phyloP scores from a whole-genome alignment of 2,113 vertebrate genomes.

The Panthera leo region DNA sequence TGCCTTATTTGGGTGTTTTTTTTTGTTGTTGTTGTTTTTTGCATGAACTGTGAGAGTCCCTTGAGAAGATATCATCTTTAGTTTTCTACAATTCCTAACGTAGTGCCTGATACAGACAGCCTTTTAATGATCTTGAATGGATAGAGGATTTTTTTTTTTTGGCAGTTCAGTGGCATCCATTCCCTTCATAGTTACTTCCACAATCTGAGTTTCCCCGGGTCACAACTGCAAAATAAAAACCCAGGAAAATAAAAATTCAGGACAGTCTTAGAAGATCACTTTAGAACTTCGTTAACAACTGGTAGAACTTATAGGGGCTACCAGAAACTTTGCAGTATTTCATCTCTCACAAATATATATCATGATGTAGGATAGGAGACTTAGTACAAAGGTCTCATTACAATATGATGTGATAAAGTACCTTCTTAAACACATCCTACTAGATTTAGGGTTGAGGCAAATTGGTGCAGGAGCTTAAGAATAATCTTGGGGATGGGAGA shows the following conservation, averaged over 20 bases:
- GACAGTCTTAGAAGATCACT: background rate
- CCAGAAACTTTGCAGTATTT: background rate
- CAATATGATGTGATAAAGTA: background rate
- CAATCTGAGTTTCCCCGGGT: background rate
- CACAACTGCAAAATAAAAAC: background rate
- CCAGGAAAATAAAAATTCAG: background rate
- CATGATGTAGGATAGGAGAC: background rate
- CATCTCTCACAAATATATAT: background rate
- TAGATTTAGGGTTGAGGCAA: background rate
- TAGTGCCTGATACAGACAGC: background rate
- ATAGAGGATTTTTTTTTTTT: background rate
- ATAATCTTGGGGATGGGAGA: background rate
- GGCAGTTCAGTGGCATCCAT: background rate
- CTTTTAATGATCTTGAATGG: background rate
- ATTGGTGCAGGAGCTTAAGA: background rate
- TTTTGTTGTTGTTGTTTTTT: background rate
- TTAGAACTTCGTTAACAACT: background rate
- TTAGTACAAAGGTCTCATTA: background rate
- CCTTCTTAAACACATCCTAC: background rate
- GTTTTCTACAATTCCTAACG: background rate
- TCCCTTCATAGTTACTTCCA: background rate
- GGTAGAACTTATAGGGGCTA: background rate
- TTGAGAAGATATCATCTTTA: background rate
- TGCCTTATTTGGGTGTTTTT: background rate
- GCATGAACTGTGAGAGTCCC: background rate